Evolutionary conservation across 1,140 invertebrate species (phyloP).

Genomic region (Bombus cullumanus): DNA sequence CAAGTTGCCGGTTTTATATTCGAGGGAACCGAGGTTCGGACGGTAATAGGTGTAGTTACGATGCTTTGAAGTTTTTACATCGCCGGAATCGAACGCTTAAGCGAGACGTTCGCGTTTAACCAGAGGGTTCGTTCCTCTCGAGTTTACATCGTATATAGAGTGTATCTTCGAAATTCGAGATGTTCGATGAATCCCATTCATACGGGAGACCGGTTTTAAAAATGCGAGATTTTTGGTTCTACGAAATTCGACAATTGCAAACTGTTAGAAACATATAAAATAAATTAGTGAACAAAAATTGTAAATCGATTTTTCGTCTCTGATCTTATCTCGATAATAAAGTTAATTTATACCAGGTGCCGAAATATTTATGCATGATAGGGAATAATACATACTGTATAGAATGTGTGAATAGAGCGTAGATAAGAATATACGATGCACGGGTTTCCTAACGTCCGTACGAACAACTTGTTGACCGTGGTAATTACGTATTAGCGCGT

Average conservation of each 20-base stretch:
- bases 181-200: no score
- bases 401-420: not conserved
- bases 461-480: not conserved
- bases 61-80: constrained; percentile 30
- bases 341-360: not conserved
- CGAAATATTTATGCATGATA: not conserved
- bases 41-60: constrained; percentile 49
- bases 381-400: not conserved
- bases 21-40: not conserved
- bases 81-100: not conserved
- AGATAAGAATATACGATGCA: not conserved
- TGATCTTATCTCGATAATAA: no score
- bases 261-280: not conserved
- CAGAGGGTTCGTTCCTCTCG: not conserved
- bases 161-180: no score
- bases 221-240: no score
- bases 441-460: not conserved
- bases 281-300: not conserved
- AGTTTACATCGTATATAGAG: not conserved
- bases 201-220: no score
- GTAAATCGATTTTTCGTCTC: no score
- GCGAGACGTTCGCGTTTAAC: not conserved
- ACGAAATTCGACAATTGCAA: not conserved
- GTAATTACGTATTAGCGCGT: not conserved
- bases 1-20: constrained; percentile 57